Evolutionary conservation across 2,888 invertebrate genomes (phyloP).

Genomic region (Acronicta alni): DNA sequence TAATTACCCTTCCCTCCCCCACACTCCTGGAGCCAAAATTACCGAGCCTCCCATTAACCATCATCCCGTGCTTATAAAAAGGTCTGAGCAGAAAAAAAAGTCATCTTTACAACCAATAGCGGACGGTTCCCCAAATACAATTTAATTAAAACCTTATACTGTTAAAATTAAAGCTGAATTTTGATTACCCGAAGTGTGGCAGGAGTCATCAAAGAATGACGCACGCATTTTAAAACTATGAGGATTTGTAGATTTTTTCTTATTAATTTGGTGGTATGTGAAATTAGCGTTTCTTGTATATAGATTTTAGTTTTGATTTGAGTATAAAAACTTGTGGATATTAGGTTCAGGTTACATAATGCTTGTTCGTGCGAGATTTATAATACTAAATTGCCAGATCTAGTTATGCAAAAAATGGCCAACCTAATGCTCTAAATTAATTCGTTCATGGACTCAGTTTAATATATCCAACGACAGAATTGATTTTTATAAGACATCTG

Average conservation of each 20-base stretch:
- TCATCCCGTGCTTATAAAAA: slow-evolving; percentile 85
- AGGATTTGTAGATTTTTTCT: slow-evolving; percentile 45
- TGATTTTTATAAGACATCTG: too few species aligned
- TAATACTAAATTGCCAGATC: slow-evolving; percentile 32
- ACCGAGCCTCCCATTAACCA: slow-evolving; percentile 83
- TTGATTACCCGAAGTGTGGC: slow-evolving; percentile 28
- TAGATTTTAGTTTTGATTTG: slow-evolving; percentile 42
- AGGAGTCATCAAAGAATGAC: slow-evolving; percentile 58
- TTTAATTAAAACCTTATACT: slow-evolving; percentile 60
- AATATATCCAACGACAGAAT: not conserved
- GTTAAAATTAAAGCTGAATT: slow-evolving; percentile 22
- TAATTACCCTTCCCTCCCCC: slow-evolving; percentile 77
- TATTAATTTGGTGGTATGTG: slow-evolving; percentile 47
- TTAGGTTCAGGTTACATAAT: slow-evolving; percentile 36
- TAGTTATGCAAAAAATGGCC: slow-evolving; percentile 13
- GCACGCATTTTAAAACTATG: slow-evolving; percentile 59
- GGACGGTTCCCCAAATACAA: slow-evolving; percentile 46
- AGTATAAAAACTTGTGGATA: slow-evolving; percentile 42
- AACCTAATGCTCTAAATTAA: slow-evolving; percentile 26
- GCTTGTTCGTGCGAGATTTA: slow-evolving; percentile 48
- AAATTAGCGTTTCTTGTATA: slow-evolving; percentile 56
- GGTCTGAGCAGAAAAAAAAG: slow-evolving; percentile 73
- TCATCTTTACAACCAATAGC: slow-evolving; percentile 77
- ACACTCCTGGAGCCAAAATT: slow-evolving; percentile 76
- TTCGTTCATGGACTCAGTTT: not conserved